phyloP scores from a whole-genome alignment of 2,797 vertebrate species.

The Acanthopagrus latus region DNA sequence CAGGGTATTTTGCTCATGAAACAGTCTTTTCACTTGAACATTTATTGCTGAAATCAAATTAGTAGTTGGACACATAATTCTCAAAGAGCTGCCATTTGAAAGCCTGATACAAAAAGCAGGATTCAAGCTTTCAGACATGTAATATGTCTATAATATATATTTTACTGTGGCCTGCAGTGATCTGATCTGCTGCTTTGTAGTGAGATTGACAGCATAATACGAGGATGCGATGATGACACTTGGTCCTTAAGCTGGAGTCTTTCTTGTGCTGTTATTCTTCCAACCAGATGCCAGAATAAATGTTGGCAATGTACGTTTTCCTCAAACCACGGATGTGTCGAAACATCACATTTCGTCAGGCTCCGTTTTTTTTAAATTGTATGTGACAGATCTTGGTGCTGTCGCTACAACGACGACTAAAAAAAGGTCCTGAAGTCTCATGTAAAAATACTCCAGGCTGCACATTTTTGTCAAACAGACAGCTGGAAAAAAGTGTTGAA shows the following conservation, averaged over 20 bases:
- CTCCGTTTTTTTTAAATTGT: too few species aligned
- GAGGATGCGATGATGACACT: not conserved
- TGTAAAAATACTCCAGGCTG: too few species aligned
- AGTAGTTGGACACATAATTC: constrained; percentile 7
- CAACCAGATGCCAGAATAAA: too few species aligned
- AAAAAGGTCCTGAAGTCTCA: too few species aligned
- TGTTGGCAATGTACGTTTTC: too few species aligned
- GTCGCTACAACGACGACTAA: too few species aligned
- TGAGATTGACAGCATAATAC: not conserved
- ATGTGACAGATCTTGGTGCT: too few species aligned
- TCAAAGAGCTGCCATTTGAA: constrained; percentile 14
- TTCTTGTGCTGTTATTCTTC: not conserved
- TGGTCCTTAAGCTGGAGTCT: not conserved
- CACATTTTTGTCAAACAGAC: too few species aligned
- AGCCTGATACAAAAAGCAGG: constrained; percentile 1
- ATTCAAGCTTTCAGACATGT: constrained; percentile 12
- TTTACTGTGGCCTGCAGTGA: not conserved
- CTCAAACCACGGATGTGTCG: too few species aligned
- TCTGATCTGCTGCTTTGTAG: constrained; percentile 7
- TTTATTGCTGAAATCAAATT: constrained; percentile 28
- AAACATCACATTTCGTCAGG: too few species aligned
- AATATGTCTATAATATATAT: constrained; percentile 5
- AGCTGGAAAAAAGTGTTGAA: too few species aligned
- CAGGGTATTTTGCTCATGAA: not conserved
- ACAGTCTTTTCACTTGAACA: constrained; percentile 2